Evolutionary conservation across 1,140 invertebrate species (phyloP).

Genomic region (Diuraphis noxia): DNA sequence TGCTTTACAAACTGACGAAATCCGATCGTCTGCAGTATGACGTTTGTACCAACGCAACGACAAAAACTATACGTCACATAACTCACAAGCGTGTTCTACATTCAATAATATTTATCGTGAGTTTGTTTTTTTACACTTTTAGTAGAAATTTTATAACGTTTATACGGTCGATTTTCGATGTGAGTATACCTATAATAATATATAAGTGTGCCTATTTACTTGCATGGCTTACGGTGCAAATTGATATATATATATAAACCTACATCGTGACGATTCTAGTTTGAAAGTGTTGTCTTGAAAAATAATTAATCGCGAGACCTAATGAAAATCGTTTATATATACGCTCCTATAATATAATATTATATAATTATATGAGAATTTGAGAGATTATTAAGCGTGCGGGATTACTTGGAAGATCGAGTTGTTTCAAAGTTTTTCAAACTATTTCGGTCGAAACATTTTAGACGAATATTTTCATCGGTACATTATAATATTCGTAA

Average conservation of each 20-base stretch:
- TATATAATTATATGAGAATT: background rate
- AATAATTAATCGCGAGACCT: background rate
- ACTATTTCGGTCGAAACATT: background rate
- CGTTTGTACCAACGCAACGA: background rate
- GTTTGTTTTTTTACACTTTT: background rate
- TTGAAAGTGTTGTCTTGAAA: background rate
- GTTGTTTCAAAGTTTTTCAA: background rate
- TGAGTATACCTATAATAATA: background rate
- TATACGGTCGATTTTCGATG: background rate
- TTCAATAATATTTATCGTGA: no score
- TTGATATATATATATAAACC: background rate
- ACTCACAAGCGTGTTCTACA: background rate
- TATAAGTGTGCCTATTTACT: background rate
- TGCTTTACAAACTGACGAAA: background rate
- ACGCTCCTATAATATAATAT: background rate
- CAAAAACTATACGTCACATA: background rate
- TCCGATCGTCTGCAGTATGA: background rate
- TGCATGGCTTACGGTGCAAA: background rate
- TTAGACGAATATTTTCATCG: background rate
- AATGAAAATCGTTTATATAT: background rate
- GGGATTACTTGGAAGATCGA: background rate
- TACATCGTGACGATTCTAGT: no score
- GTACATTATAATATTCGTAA: background rate
- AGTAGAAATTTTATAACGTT: background rate
- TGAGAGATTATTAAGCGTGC: background rate